Conservation (phyloP, 2,888 invertebrate species). For the Mythimna impura region DNA sequence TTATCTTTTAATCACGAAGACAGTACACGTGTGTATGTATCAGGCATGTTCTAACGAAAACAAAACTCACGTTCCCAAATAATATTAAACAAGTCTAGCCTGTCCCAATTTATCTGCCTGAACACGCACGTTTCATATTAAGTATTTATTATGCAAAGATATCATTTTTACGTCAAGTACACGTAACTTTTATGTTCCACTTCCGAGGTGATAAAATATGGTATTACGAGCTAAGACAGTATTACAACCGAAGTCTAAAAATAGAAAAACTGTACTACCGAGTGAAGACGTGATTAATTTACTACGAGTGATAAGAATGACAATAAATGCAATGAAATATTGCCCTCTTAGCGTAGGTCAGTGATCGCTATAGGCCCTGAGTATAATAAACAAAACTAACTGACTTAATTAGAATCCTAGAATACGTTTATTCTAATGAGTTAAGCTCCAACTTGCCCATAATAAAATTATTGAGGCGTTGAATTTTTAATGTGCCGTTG, state of each 20-base stretch:
- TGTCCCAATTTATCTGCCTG: conserved; percentile 18
- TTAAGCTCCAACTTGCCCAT: conserved; percentile 22
- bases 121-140: conserved; percentile 34
- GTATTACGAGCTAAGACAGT: neutral
- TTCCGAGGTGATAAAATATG: conserved; percentile 24
- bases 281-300: conserved; percentile 53
- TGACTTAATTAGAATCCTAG: conserved; percentile 36
- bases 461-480: conserved; percentile 38
- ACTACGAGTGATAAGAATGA: conserved; percentile 58
- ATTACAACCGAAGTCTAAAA: conserved; percentile 28
- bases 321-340: conserved; percentile 68
- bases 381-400: conserved; percentile 37
- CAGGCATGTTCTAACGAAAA: neutral
- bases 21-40: conserved; percentile 11
- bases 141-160: conserved; percentile 33
- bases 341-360: conserved; percentile 74
- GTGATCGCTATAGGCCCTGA: conserved; percentile 59
- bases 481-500: conserved; percentile 30
- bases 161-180: conserved; percentile 27
- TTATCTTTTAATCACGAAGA: conserved; percentile 8
- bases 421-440: conserved; percentile 46
- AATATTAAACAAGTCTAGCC: conserved; percentile 18
- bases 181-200: conserved; percentile 21
- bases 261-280: conserved; percentile 36
- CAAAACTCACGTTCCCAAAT: conserved; percentile 5